Base-by-base conservation (phyloP, 2,797 vertebrate genomes). In the Rhinichthys osculus region DNA sequence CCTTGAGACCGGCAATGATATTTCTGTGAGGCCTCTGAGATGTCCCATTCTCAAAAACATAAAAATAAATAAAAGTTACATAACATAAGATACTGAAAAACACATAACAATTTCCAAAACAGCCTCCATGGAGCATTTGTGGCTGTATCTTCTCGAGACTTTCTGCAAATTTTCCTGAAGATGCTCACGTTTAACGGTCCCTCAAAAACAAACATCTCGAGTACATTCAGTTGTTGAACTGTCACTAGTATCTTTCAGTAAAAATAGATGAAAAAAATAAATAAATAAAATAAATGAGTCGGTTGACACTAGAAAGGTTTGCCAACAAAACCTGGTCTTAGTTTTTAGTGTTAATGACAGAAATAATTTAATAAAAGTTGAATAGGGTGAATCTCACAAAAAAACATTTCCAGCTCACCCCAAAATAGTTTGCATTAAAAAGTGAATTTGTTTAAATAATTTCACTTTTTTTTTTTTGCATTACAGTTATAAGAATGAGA, bases 61-160 rank as follows among this genome's bases (percentile, higher is more conserved):
- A 66, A 27, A 64, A 76, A 78, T 69, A 84, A 84, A 84, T 69
- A 84, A 17, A 69, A 84, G n/a, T 40, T 2, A 82, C 52, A 59
- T 3, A 1, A 57, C 7, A 85, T 35, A 27, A 69, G 14, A 44
- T 8, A n/a, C 44, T 21, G 19, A 84, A 40, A 77, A 84, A 57
- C 23, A 67, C 30, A 77, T 2, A 23, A 66, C 16, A 4, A 59
- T 59, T 27, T 78, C 6, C 21, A 83, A 74, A 82, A 50, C 17
- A 35, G 44, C 52, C 21, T 64, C 30, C 33, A 17, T 74, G 81
- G 71, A 83, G 70, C 19, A 19, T 78, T 59, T 44, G 47, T 38
- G 50, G 64, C n/a, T 14, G 11, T 11, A 44, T 84, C 62, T 57
- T 70, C 38, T 38, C 30, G 9, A 70, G 16, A 42, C 80, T 38